These are phyloP conservation scores for Drosophila chauvacae DNA, from an alignment of 1,140 invertebrate genomes.

Conservation along the genomic window DNA sequence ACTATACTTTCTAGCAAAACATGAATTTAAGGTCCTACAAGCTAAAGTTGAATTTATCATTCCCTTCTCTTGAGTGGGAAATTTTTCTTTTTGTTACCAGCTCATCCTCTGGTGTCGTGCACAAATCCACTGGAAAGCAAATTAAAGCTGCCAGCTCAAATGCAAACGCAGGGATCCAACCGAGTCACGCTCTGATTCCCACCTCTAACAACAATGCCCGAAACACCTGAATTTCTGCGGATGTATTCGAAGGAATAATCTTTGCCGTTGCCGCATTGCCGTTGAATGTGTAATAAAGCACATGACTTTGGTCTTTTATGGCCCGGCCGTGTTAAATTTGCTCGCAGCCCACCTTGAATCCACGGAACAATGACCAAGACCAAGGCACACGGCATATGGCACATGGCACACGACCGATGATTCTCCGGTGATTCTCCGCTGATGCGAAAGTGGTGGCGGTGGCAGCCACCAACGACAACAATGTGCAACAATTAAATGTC, in stretches of 20 bases:
- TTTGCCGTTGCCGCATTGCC: slow-evolving; percentile 77
- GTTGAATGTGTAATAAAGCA: slow-evolving; percentile 80
- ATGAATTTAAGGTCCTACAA: background rate
- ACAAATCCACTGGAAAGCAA: slow-evolving; percentile 9
- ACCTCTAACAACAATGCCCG: slow-evolving; percentile 34
- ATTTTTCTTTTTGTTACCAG: background rate
- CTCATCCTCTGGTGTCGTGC: background rate
- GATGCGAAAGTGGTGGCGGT: slow-evolving; percentile 18
- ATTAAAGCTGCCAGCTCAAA: slow-evolving; percentile 10
- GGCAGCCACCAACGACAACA: slow-evolving; percentile 48
- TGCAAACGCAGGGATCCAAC: slow-evolving; percentile 14
- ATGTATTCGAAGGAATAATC: slow-evolving; percentile 46
- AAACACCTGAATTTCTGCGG: slow-evolving; percentile 32
- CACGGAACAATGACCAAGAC: slow-evolving; percentile 36
- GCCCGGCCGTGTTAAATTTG: slow-evolving; percentile 61
- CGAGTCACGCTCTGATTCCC: slow-evolving; percentile 47
- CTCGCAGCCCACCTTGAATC: slow-evolving; percentile 53
- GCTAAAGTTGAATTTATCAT: background rate
- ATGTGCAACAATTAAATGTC: slow-evolving; percentile 80
- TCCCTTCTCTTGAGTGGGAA: background rate
- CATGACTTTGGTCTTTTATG: slow-evolving; percentile 75
- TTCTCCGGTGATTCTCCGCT: slow-evolving; percentile 24
- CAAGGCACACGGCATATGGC: background rate
- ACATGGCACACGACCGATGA: background rate
- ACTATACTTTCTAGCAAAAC: background rate